Evolutionary conservation across 2,888 invertebrate genomes (phyloP).

Genomic region (Mycogona germanica): DNA sequence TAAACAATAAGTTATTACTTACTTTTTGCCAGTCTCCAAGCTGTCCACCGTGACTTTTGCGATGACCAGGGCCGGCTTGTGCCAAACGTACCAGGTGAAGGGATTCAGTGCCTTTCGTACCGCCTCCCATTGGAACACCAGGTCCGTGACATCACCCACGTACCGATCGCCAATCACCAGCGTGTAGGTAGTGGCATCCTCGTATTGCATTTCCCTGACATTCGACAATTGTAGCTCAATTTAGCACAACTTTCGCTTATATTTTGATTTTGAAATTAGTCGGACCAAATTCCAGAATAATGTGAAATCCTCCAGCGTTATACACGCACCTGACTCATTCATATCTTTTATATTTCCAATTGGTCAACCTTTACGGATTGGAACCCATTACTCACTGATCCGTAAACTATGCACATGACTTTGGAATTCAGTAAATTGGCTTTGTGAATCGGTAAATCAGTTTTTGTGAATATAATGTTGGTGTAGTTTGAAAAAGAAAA

Average conservation of each 20-base stretch:
- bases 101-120: neutral
- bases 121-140: slow-evolving; percentile 11
- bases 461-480: neutral
- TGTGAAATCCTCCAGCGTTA: too few relatives aligned
- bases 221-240: neutral
- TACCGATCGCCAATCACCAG: slow-evolving; percentile 5
- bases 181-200: neutral
- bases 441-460: neutral
- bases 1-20: too few relatives aligned
- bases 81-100: slow-evolving; percentile 11
- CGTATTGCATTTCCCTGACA: slow-evolving; percentile 7
- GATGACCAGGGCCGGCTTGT: slow-evolving; percentile 3
- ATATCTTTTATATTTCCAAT: too few relatives aligned
- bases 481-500: neutral
- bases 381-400: too few relatives aligned
- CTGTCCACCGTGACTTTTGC: neutral
- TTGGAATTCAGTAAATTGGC: neutral
- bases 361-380: too few relatives aligned
- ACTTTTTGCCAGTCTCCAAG: slow-evolving; percentile 12
- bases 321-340: too few relatives aligned
- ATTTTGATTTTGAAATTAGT: too few relatives aligned
- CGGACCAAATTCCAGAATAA: too few relatives aligned
- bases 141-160: slow-evolving; percentile 4
- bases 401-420: too few relatives aligned
- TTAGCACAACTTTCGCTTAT: too few relatives aligned